phyloP scores from a whole-genome alignment of 2,888 invertebrate genomes.

The Bellardia pandia region DNA sequence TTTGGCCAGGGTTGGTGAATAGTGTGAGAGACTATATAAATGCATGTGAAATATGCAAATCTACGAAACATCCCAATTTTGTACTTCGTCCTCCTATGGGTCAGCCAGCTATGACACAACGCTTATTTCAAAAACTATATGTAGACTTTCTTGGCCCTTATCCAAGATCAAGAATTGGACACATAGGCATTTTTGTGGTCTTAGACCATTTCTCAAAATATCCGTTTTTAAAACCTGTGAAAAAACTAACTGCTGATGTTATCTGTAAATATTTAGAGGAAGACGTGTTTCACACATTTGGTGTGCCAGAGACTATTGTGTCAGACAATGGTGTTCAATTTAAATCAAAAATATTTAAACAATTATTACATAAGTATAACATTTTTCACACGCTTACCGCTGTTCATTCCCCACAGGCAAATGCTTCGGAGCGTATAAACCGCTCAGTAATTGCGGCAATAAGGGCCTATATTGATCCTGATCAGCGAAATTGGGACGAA shows the following conservation, averaged over 20 bases:
- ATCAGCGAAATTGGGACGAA: conserved; percentile 42
- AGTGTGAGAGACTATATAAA: not conserved
- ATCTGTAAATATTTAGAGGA: not conserved
- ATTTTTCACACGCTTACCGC: not conserved
- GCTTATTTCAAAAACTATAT: too few species aligned
- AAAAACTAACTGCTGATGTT: too few species aligned
- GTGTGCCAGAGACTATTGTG: not conserved
- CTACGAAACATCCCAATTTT: not conserved
- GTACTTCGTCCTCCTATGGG: too few species aligned
- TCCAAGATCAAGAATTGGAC: too few species aligned
- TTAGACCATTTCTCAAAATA: too few species aligned
- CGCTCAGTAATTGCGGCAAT: conserved; percentile 23
- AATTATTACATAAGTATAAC: not conserved
- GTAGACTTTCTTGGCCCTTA: too few species aligned
- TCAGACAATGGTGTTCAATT: not conserved
- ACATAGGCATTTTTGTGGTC: too few species aligned
- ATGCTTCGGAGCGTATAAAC: conserved; percentile 37
- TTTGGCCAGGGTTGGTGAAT: not conserved
- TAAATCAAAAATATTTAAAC: not conserved
- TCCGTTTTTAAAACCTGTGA: too few species aligned
- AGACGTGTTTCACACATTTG: not conserved
- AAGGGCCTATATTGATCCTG: not conserved
- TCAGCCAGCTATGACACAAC: too few species aligned
- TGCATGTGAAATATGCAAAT: not conserved
- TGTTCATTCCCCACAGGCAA: conserved; percentile 39